These are phyloP conservation scores for Mycalesis mineus DNA, from an alignment of 2,888 invertebrate species.

Conservation along the genomic window DNA sequence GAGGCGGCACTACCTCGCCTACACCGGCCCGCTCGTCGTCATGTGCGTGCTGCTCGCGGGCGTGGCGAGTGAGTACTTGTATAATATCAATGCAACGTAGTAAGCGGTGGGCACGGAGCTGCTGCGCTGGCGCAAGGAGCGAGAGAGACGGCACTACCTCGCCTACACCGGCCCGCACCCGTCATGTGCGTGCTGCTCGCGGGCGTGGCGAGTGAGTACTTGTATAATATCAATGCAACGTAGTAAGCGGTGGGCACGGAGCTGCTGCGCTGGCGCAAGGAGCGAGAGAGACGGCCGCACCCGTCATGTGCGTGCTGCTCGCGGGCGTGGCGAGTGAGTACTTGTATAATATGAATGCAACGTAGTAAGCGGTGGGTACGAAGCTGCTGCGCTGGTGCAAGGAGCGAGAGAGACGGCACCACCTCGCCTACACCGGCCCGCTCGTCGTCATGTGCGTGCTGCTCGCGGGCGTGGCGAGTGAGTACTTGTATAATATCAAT, in stretches of 20 bases:
- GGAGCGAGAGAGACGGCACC: conserved; percentile 75
- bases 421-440: conserved; percentile 86
- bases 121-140: conserved; percentile 50
- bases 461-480: conserved; percentile 74
- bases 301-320: no score
- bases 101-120: conserved; percentile 56
- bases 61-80: conserved; percentile 60
- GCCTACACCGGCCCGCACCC: conserved; percentile 85
- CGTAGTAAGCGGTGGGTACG: conserved; percentile 54
- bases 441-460: conserved; percentile 82
- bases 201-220: conserved; percentile 65
- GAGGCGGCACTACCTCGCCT: conserved; percentile 84
- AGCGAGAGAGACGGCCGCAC: conserved; percentile 48
- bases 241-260: conserved; percentile 56
- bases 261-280: conserved; percentile 51
- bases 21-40: conserved; percentile 85
- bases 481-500: no score
- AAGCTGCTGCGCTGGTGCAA: conserved; percentile 54
- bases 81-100: no score
- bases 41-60: conserved; percentile 79
- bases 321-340: no score
- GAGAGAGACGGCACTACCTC: conserved; percentile 81
- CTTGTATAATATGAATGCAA: no score
- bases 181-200: conserved; percentile 79
- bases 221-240: no score